phyloP scores from a whole-genome alignment of 2,113 vertebrate genomes.

The Ploceus nigricollis region DNA sequence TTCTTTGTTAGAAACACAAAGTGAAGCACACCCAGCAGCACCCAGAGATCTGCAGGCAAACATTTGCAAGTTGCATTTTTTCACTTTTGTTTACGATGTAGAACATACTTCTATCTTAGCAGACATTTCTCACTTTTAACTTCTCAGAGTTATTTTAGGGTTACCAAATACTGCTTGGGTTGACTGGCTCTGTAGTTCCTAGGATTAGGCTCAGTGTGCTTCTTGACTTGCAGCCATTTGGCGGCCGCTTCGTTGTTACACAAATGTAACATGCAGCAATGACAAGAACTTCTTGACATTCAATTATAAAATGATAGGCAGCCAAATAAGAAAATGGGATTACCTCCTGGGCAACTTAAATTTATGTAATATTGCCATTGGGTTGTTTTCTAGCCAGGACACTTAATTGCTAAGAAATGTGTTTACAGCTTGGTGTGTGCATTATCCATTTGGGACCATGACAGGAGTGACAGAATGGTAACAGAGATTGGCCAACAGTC shows the following conservation, averaged over 20 bases:
- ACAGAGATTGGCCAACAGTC: neutral
- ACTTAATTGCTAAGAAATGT: constrained; percentile 6
- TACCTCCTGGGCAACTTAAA: constrained; percentile 5
- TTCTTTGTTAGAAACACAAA: neutral
- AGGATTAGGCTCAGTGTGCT: neutral
- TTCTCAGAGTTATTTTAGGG: neutral
- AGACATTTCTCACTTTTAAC: neutral
- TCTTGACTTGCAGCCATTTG: constrained; percentile 7
- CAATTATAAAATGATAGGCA: constrained; percentile 27
- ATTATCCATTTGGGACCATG: neutral
- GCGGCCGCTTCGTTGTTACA: neutral
- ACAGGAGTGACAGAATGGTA: neutral
- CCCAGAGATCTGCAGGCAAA: neutral
- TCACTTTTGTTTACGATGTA: neutral
- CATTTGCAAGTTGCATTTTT: neutral
- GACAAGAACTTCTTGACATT: neutral
- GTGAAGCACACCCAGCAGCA: neutral
- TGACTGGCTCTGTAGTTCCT: neutral
- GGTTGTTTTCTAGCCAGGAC: constrained; percentile 6
- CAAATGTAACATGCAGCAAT: neutral
- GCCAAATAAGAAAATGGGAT: constrained; percentile 12
- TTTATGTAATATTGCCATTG: neutral
- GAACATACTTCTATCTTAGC: neutral
- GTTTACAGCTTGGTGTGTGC: neutral
- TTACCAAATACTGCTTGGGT: neutral